Percentiles rank a stretch among this genome's conserved stretches.
Evolutionary conservation across 2,888 invertebrate genomes (phyloP).

Genomic region (Phyto melanocephala): DNA sequence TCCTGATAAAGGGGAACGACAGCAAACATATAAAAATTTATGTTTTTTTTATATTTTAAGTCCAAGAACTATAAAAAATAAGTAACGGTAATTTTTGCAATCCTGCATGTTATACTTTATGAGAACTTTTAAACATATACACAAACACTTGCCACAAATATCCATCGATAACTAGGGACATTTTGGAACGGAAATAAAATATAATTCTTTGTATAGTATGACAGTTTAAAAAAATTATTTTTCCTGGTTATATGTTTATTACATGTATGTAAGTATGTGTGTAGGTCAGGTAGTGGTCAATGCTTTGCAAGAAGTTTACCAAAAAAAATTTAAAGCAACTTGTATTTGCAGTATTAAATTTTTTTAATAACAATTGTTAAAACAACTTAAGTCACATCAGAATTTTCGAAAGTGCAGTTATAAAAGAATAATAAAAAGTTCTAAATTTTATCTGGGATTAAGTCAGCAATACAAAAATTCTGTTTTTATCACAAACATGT

Average conservation of each 20-base stretch:
- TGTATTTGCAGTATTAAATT: background rate
- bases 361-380: constrained; percentile 12
- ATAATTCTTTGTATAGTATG: constrained; percentile 18
- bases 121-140: background rate
- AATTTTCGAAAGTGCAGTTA: background rate
- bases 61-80: background rate
- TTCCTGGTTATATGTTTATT: too few species aligned
- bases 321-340: background rate
- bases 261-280: background rate
- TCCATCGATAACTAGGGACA: background rate
- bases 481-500: too few species aligned
- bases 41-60: constrained; percentile 11
- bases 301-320: background rate
- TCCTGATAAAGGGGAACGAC: too few species aligned
- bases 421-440: background rate
- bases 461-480: too few species aligned
- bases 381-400: background rate
- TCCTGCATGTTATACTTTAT: constrained; percentile 11
- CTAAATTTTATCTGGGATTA: too few species aligned
- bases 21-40: background rate
- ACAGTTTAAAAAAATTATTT: constrained; percentile 30
- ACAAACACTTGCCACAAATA: background rate
- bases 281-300: too few species aligned
- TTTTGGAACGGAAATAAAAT: constrained; percentile 27
- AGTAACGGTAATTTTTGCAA: constrained; percentile 2